Evolutionary conservation across 64 coral and sea anemone genomes (phyloP).

Genomic region (Pocillopora damicornis): DNA sequence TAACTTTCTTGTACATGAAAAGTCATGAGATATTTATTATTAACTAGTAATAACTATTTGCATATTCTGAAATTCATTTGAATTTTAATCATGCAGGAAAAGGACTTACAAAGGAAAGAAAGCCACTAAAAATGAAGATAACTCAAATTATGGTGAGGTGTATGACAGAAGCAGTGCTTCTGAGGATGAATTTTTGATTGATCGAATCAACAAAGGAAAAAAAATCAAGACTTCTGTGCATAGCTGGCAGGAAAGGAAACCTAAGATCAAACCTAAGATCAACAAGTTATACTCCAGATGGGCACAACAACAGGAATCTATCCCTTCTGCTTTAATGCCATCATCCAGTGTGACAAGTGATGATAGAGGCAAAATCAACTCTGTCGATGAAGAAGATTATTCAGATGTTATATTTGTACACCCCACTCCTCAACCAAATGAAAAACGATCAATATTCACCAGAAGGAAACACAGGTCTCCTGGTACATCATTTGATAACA

Average conservation of each 20-base stretch:
- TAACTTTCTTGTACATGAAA: no score
- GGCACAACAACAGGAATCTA: not conserved
- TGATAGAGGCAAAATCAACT: not conserved
- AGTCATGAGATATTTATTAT: no score
- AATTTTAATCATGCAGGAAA: not conserved
- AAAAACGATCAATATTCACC: constrained; percentile 32
- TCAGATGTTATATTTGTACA: constrained; percentile 7
- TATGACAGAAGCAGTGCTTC: constrained; percentile 49
- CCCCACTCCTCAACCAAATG: constrained; percentile 7
- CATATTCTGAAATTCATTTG: no score
- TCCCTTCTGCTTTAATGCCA: not conserved
- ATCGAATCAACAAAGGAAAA: not conserved
- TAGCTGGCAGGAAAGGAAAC: not conserved
- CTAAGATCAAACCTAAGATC: not conserved
- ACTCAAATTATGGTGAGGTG: not conserved
- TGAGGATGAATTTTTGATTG: not conserved
- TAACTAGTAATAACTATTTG: no score
- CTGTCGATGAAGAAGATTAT: constrained; percentile 1
- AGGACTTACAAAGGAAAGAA: constrained; percentile 15
- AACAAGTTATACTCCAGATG: not conserved
- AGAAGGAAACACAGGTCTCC: constrained; percentile 27
- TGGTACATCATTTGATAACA: not conserved
- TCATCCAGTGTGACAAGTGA: not conserved
- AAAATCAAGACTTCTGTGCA: not conserved
- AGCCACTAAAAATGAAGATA: not conserved